phyloP scores from a whole-genome alignment of 2,797 vertebrate genomes.

The Enteromius unitaeniatus region DNA sequence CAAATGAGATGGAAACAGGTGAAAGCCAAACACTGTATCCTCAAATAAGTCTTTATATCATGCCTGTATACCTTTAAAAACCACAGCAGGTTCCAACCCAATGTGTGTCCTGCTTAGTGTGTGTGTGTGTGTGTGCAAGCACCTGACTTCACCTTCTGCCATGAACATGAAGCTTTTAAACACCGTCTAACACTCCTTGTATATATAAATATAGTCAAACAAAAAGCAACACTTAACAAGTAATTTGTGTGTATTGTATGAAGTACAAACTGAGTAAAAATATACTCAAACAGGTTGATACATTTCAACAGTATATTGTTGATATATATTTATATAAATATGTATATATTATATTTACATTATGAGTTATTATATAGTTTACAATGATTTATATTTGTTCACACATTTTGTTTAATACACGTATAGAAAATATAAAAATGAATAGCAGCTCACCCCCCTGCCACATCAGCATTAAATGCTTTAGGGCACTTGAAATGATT shows the following conservation, averaged over 20 bases:
- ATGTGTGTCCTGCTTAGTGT: slow-evolving; percentile 1
- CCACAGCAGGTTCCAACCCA: slow-evolving; percentile 10
- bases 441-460: background rate
- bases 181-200: background rate
- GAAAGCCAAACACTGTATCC: background rate
- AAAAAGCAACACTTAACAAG: background rate
- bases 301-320: background rate
- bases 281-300: background rate
- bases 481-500: background rate
- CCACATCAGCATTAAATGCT: background rate
- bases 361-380: background rate
- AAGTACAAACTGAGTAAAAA: background rate
- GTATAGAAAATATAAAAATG: background rate
- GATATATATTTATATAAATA: background rate
- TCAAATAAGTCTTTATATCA: background rate
- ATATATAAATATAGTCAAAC: background rate
- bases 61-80: background rate
- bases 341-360: background rate
- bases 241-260: background rate
- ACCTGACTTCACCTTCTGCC: slow-evolving; percentile 10
- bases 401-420: background rate
- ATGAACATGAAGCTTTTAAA: slow-evolving; percentile 1
- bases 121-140: background rate
- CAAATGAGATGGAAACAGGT: background rate
- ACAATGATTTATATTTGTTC: background rate